Evolutionary conservation across 2,797 vertebrate genomes (phyloP).

Genomic region (Sparidentex hasta): DNA sequence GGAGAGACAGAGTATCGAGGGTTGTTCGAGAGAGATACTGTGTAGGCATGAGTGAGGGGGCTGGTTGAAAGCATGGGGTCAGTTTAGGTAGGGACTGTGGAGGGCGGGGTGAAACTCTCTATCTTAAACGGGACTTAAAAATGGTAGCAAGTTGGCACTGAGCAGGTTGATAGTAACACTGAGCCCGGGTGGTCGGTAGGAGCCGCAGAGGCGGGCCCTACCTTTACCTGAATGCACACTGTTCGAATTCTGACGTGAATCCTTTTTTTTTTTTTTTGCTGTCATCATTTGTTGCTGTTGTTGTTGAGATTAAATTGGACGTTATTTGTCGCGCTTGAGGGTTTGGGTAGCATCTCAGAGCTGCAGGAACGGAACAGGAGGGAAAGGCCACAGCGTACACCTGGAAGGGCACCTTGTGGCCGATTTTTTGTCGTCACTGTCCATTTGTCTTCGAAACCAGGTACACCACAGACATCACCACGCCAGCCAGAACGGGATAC

Average conservation of each 20-base stretch:
- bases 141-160: conserved; percentile 87
- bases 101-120: conserved; percentile 71
- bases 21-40: conserved; percentile 75
- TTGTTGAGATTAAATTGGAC: conserved; percentile 51
- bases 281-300: conserved; percentile 33
- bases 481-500: conserved; percentile 63
- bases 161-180: conserved; percentile 87
- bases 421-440: conserved; percentile 64
- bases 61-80: conserved; percentile 73
- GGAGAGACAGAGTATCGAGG: conserved; percentile 59
- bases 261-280: conserved; percentile 5
- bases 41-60: conserved; percentile 71
- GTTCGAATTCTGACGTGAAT: conserved; percentile 44
- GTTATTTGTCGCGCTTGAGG: conserved; percentile 55
- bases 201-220: conserved; percentile 44
- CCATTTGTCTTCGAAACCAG: conserved; percentile 81
- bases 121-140: conserved; percentile 79
- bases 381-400: conserved; percentile 69
- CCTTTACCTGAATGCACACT: conserved; percentile 65
- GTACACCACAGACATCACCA: conserved; percentile 71
- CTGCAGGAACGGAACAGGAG: conserved; percentile 52
- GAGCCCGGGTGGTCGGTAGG: conserved; percentile 65
- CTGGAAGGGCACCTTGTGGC: conserved; percentile 77
- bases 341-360: conserved; percentile 43
- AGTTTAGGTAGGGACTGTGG: conserved; percentile 73